Base-by-base conservation (phyloP, 2,888 invertebrate species). In the Sminthurides aquaticus region DNA sequence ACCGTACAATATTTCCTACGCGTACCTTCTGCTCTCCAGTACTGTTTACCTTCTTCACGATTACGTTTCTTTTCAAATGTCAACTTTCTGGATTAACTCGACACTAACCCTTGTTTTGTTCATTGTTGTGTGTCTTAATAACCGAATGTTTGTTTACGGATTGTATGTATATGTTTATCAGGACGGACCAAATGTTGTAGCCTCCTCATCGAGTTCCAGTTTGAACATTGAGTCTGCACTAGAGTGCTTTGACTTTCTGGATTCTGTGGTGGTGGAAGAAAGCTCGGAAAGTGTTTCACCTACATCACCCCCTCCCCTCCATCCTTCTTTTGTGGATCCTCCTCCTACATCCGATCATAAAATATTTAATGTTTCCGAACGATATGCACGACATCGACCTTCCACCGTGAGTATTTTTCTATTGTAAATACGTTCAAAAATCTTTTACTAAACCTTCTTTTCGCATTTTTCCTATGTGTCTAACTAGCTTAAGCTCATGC, bases 181-280 rank as follows among this genome's bases (percentile, higher is more conserved):
- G 63, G 63, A 63, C 29, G 63, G 63, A 27, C 58, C 63, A 34
- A 27, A 56, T 48, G 64, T 64, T 24, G 54, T 24, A 5, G 43
- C 60, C 18, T 56, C 57, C 2, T 67, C 67, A 1, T 79, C 80
- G 58, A 78, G 77, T 70, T 78, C 80, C 66, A 80, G 80, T 74
- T 76, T 80, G 59, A 80, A 80, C 54, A 79, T 82, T 67, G 81
- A 81, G 75, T 79, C 78, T 67, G 82, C 81, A 8, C 76, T 82
- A 26, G 81, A 79, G 68, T 80, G 80, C 52, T 82, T 82, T 73
- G 81, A 81, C 75, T 82, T 82, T 75, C 78, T 82, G 25, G 79
- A 82, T 71, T 78, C 78, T 15, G 80, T 79, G 65, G 79, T 78
- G 54, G 64, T 55, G 52, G 64, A 64, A 59, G 64, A 64, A 27